phyloP scores from a whole-genome alignment of 2,797 vertebrate genomes.

The Brachymystax lenok region DNA sequence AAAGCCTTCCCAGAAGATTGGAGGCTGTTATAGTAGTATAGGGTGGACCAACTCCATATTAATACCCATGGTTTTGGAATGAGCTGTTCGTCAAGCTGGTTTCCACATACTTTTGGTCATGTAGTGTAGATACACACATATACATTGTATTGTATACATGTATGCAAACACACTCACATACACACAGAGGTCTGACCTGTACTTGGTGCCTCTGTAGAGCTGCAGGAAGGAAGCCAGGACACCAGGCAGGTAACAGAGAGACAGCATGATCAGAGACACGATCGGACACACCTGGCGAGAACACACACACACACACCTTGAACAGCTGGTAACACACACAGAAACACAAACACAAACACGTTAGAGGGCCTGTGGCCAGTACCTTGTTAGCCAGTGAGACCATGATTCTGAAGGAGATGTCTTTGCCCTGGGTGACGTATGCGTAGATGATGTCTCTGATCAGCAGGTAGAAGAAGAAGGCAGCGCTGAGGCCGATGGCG shows the following conservation, averaged over 20 bases:
- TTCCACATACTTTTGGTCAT: neutral
- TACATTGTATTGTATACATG: neutral
- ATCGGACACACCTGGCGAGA: conserved; percentile 78
- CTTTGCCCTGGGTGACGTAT: conserved; percentile 60
- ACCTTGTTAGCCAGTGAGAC: conserved; percentile 86
- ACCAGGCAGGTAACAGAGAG: conserved; percentile 91
- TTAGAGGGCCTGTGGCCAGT: neutral
- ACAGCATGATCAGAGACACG: conserved; percentile 84
- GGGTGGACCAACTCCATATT: no score
- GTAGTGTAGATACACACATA: neutral
- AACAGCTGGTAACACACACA: conserved; percentile 6
- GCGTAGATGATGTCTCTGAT: conserved; percentile 78
- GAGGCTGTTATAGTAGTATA: no score
- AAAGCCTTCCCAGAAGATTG: no score
- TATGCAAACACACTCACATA: neutral
- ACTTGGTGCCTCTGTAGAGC: conserved; percentile 93
- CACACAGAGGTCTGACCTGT: conserved; percentile 64
- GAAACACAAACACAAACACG: no score
- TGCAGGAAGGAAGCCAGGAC: conserved; percentile 88
- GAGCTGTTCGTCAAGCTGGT: no score
- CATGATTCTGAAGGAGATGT: conserved; percentile 81
- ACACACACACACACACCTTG: conserved; percentile 13
- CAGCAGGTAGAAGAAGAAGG: conserved; percentile 83
- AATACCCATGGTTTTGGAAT: no score
- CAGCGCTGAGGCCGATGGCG: conserved; percentile 70